Percentiles rank a stretch among this genome's conserved stretches.
Evolutionary conservation across 2,888 invertebrate species (phyloP).

Genomic region (Teinopalpus imperialis): DNA sequence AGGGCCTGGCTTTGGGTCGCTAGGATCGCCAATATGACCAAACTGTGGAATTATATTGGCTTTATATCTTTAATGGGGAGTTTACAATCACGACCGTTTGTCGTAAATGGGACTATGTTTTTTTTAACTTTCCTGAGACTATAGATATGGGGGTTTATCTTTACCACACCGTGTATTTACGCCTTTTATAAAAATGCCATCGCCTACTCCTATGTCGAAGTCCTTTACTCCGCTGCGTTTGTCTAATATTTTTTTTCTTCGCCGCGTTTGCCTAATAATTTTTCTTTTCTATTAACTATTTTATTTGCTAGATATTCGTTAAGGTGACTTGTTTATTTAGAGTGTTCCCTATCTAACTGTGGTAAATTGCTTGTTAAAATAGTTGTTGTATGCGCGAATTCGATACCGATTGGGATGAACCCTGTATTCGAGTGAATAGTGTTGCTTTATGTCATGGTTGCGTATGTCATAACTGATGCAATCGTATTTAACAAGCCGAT

Average conservation of each 20-base stretch:
- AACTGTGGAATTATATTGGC: no score
- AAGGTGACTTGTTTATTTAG: slow-evolving; percentile 23
- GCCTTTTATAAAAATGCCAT: slow-evolving; percentile 27
- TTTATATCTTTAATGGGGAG: no score
- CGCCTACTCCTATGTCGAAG: slow-evolving; percentile 24
- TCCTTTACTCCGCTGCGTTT: slow-evolving; percentile 25
- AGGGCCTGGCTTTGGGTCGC: no score
- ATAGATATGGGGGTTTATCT: slow-evolving; percentile 29
- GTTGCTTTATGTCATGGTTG: slow-evolving; percentile 26
- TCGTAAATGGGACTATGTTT: no score
- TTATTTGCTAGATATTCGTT: slow-evolving; percentile 25
- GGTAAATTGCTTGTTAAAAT: no score
- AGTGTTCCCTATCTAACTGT: slow-evolving; percentile 27
- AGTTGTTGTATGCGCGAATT: no score
- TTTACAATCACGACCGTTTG: no score
- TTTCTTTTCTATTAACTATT: slow-evolving; percentile 23
- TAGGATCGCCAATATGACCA: no score
- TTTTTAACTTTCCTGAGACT: no score
- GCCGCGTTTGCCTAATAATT: no score
- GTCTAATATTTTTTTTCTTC: no score
- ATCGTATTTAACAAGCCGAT: no score
- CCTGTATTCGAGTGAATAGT: slow-evolving; percentile 18
- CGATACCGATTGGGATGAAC: slow-evolving; percentile 24
- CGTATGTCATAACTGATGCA: slow-evolving; percentile 29
- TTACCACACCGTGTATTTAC: slow-evolving; percentile 31